Evolutionary conservation across 1,140 invertebrate species (phyloP).

Genomic region (Ganaspis sp.): DNA sequence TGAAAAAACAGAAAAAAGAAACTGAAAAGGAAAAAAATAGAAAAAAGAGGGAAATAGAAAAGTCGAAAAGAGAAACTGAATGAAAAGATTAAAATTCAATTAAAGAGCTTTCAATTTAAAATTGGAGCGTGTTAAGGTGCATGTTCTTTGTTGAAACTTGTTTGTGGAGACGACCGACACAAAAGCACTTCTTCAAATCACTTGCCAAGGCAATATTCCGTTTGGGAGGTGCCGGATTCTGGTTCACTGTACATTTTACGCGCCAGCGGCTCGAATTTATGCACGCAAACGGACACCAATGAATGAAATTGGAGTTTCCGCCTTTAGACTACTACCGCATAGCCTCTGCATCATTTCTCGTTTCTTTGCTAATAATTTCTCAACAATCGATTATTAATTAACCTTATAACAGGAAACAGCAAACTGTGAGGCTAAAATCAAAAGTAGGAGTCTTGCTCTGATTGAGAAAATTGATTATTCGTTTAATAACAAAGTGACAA

Average conservation of each 20-base stretch:
- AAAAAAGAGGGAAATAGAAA: not conserved
- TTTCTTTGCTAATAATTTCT: not conserved
- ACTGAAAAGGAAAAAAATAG: not conserved
- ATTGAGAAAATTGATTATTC: too few species aligned
- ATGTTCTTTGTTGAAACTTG: not conserved
- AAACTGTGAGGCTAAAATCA: too few species aligned
- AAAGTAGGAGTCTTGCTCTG: too few species aligned
- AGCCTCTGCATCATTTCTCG: not conserved
- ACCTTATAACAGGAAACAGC: too few species aligned
- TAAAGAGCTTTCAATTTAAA: not conserved
- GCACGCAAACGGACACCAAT: constrained; percentile 16
- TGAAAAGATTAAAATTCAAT: not conserved
- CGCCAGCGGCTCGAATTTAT: constrained; percentile 14
- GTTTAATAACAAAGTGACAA: too few species aligned
- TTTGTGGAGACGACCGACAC: not conserved
- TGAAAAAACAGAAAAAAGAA: not conserved
- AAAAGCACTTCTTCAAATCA: constrained; percentile 17
- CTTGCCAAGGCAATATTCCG: constrained; percentile 18
- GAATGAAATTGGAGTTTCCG: not conserved
- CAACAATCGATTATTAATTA: too few species aligned
- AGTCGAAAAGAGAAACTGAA: not conserved
- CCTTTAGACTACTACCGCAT: not conserved
- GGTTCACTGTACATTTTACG: constrained; percentile 27
- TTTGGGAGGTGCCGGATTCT: constrained; percentile 15
- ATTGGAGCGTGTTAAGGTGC: too few species aligned